Base-by-base conservation (phyloP, 1,140 invertebrate genomes). In the Solen grandis region DNA sequence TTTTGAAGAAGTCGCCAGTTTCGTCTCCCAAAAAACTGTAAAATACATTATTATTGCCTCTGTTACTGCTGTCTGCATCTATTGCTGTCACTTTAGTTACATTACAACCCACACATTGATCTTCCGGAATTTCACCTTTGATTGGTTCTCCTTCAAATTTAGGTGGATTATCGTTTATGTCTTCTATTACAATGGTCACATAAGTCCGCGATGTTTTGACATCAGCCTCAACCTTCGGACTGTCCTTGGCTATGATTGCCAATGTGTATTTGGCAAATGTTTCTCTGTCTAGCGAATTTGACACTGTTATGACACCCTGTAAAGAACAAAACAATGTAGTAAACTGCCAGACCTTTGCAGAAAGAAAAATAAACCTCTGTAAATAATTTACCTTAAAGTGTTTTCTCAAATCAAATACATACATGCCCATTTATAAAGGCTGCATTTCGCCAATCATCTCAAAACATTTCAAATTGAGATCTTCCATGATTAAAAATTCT, bases 161-260 rank as follows among this genome's bases (percentile, higher is more conserved):
- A 13, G 68, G 68, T n/a, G 16, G 1, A 25, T 70, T 70, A 22
- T 70, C 68, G 22, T 70, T 70, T 3, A 70, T 52, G 33, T 70
- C 68, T 8, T 35, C 5, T 22, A 70, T 0, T 1, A 5, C 35
- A 19, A 70, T 25, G 1, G 5, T 70, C 22, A 70, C 22, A n/a
- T 4, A 27, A 1, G 13, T 35, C 25, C 1, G 2, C 22, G 5
- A 22, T 5, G 25, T n/a, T 29, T 36, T 70, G n/a, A 25, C 27
- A 22, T 70, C 52, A 16, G 33, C 29, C 25, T 0, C 2, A 36
- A 35, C 27, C 27, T 55, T 16, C 25, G 68, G 68, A 25, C 57
- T 70, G 46, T 70, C 68, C 27, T 35, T 16, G 1, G 52, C 68
- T 55, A 22, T 70, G 19, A 70, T 52, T 14, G 16, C 2, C 19